These are phyloP conservation scores for Peromyscus nudipes DNA, from an alignment of 2,797 vertebrate species.

Conservation along the genomic window DNA sequence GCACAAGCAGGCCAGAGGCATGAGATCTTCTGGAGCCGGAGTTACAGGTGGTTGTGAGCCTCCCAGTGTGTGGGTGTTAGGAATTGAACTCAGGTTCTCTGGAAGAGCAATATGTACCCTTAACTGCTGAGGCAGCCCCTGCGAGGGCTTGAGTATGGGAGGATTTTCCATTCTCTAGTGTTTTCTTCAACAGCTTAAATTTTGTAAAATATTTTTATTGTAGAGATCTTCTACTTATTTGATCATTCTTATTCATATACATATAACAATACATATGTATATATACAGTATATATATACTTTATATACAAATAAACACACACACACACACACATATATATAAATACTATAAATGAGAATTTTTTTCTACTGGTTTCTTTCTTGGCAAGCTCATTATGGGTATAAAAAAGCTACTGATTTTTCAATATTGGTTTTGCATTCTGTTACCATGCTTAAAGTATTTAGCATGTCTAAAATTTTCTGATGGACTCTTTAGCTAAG, in stretches of 20 bases:
- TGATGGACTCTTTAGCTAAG: background rate
- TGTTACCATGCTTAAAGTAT: background rate
- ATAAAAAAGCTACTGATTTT: background rate
- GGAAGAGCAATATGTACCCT: background rate
- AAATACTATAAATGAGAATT: background rate
- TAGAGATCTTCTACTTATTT: background rate
- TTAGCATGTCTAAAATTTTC: background rate
- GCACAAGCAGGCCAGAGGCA: too few species aligned
- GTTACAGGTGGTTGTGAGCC: background rate
- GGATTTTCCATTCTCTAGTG: background rate
- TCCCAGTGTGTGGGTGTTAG: background rate
- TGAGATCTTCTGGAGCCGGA: background rate
- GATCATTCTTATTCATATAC: background rate
- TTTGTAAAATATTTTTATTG: background rate
- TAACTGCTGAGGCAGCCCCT: background rate
- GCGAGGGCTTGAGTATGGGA: background rate
- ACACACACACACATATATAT: background rate
- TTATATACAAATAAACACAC: background rate
- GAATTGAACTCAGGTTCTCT: background rate
- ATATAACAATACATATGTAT: too few species aligned
- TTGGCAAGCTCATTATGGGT: background rate
- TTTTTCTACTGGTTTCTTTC: background rate
- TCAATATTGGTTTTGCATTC: background rate
- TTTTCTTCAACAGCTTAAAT: background rate
- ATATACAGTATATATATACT: background rate